Evolutionary conservation across 2,113 vertebrate genomes (phyloP).

Genomic region (Tragelaphus buxtoni): DNA sequence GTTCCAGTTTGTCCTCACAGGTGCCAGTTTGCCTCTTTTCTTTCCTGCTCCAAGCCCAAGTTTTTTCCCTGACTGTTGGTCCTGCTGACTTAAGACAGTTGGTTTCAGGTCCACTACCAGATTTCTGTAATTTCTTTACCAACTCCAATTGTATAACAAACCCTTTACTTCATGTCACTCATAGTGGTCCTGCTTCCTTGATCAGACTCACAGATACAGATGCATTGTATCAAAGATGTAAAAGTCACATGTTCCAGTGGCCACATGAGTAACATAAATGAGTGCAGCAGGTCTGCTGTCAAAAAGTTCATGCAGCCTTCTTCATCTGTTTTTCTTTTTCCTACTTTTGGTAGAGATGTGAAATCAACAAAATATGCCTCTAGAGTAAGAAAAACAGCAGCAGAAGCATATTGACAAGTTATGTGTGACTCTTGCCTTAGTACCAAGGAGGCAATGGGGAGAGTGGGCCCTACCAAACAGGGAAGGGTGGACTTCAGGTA

Average conservation of each 20-base stretch:
- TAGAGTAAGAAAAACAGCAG: neutral
- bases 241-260: neutral
- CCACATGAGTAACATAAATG: neutral
- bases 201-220: neutral
- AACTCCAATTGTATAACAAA: neutral
- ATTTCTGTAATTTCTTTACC: neutral
- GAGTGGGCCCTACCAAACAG: neutral
- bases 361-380: neutral
- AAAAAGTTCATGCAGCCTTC: neutral
- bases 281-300: neutral
- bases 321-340: neutral
- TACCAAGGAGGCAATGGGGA: neutral
- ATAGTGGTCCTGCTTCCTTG: neutral
- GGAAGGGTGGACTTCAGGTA: neutral
- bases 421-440: neutral
- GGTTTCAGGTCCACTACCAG: neutral
- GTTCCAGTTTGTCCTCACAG: neutral
- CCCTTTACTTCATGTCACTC: neutral
- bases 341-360: neutral
- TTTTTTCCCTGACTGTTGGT: neutral
- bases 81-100: neutral
- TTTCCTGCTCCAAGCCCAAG: neutral
- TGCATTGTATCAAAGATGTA: neutral
- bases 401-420: neutral
- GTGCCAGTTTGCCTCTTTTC: neutral